phyloP scores from a whole-genome alignment of 2,888 invertebrate species.

The Nomada hirtipes region DNA sequence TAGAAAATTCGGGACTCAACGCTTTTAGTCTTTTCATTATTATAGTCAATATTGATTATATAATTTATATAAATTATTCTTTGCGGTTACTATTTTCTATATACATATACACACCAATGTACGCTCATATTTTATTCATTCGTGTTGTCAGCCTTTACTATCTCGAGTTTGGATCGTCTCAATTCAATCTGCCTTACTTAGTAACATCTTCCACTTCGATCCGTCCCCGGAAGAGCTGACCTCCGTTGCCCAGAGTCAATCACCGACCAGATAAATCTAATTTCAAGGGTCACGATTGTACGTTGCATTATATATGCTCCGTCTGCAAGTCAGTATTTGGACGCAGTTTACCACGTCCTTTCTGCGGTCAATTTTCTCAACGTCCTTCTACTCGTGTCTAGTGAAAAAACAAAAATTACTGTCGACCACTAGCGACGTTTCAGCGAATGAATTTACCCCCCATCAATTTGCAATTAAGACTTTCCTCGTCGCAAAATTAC shows the following conservation, averaged over 20 bases:
- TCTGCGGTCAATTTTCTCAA: constrained; percentile 36
- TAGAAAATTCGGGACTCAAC: too few species aligned
- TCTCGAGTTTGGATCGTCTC: constrained; percentile 2
- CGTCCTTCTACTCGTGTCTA: constrained; percentile 14
- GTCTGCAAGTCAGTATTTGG: constrained; percentile 63
- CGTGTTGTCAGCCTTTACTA: not conserved
- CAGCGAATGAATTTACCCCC: constrained; percentile 2
- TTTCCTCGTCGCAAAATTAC: too few species aligned
- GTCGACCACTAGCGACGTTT: not conserved
- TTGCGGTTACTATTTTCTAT: too few species aligned
- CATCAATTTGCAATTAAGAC: constrained; percentile 16
- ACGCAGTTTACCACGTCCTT: constrained; percentile 30
- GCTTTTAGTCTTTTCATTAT: too few species aligned
- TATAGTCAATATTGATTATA: too few species aligned
- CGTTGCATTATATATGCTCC: constrained; percentile 77
- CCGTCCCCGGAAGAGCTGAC: constrained; percentile 59
- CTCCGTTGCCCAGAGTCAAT: constrained; percentile 69
- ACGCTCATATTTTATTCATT: too few species aligned
- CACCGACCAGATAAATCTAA: constrained; percentile 73
- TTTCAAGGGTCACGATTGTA: constrained; percentile 76
- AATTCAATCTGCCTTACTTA: constrained; percentile 35
- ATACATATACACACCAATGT: too few species aligned
- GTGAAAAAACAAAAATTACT: constrained; percentile 38
- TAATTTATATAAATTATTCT: too few species aligned
- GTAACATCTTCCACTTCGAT: constrained; percentile 36